Evolutionary conservation across 2,888 invertebrate species (phyloP), one percentile per base, ranked within the genome.

Genomic region (Drosophila koepferae): DNA sequence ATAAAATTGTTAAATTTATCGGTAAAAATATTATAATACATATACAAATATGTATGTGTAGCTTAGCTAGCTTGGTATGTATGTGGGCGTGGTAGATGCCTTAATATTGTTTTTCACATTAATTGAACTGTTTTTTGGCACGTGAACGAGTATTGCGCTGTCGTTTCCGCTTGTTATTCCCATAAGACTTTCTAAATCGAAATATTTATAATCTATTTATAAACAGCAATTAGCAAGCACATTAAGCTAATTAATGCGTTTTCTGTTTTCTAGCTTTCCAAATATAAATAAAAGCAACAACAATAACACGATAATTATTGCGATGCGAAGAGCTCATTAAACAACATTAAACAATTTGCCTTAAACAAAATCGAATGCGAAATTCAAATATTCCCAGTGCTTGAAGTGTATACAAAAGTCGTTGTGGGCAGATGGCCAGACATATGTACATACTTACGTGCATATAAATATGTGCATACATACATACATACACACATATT

Each of bases 221-320:
- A 31, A 49, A 31, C 9, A 49, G n/a, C 31, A 49, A 49, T 49
- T 31, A 10, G 10, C 9, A 48, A 48, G 31, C 48, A 48, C 28
- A 48, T 48, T 48, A 9, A 28, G 31, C 31, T 49, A 31, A 49
- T 49, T 49, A 31, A 49, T 49, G 48, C 2, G 48, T 49, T 49
- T 46, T 14, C 46, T 16, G 14, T 16, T 49, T n/a, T 28, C 48
- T 5, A 20, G 48, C 28, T 48, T 28, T 31, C 28, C 14, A 23
- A 23, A 23, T 23, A 14, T 7, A 46, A 48, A 48, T 28, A 28
- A 28, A 16, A 46, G 23, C 1, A 28, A 14, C 0, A 48, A 28
- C 16, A 28, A 16, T 2, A 46, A 46, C 14, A 23, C 8, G 16
- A 14, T 20, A 44, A 44, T 44, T 44, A 46, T 23, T 7, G 28